Base-by-base conservation (phyloP, 2,888 invertebrate species). In the Lacanobia oleracea region DNA sequence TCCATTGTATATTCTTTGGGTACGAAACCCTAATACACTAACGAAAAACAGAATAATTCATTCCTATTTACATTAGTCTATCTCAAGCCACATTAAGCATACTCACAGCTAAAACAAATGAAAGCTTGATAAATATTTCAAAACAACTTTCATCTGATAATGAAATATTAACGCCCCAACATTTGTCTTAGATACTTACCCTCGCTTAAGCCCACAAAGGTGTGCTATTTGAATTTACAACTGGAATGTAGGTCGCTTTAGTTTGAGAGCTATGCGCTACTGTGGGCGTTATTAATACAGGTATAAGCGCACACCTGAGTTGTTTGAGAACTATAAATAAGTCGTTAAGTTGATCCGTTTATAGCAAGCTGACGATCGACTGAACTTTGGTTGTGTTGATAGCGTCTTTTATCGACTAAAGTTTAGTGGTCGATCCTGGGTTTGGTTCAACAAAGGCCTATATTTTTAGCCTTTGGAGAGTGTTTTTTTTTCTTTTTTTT, bases 161-260 rank as follows among this genome's bases (percentile, higher is more conserved):
- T 79, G 61, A 72, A 82, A 70, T 83, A 80, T 80, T 76, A 79
- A 76, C 51, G 67, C 53, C 68, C 59, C 37, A 71, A 77, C 69
- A 75, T 82, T 84, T 79, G 79, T 82, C 74, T 77, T 74, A 68
- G 76, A 79, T 76, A 82, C 75, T 76, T 76, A 82, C 74, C 65
- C 59, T 14, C 56, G 66, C 60, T 76, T 74, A 71, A 53, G 48
- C 54, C 66, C 63, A 79, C 70, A 79, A 79, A 79, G 70, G 75
- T 67, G 69, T 75, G 72, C 63, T 79, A 70, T 82, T 81, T 83
- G 70, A 72, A 74, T 81, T 77, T 67, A 70, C 64, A 69, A 54
- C 67, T 68, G 71, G 64, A 84, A 83, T 79, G 64, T 84, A 83
- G 85, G 76, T 83, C 85, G 50, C 67, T 68, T 68, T 64, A 66